phyloP scores from a whole-genome alignment of 2,797 vertebrate genomes.

The Gallirallus australis region DNA sequence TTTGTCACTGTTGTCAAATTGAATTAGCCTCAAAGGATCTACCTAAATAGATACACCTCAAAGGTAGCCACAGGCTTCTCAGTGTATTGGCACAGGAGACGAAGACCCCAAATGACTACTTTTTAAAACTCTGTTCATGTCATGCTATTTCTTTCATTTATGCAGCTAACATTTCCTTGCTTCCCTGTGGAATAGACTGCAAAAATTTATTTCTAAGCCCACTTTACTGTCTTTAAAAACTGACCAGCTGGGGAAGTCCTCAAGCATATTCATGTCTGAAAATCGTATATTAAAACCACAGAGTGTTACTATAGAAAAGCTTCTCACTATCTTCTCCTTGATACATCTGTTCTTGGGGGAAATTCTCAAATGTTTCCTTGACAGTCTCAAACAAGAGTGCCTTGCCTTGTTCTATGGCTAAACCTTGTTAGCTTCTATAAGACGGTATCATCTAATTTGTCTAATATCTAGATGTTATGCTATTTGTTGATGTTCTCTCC shows the following conservation, averaged over 20 bases:
- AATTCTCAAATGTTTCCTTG: not conserved
- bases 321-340: not conserved
- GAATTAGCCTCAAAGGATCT: not conserved
- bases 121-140: too few species aligned
- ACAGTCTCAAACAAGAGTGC: not conserved
- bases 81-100: not conserved
- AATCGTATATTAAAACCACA: not conserved
- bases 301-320: not conserved
- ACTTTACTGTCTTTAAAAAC: not conserved
- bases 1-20: not conserved
- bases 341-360: not conserved
- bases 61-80: not conserved
- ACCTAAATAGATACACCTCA: not conserved
- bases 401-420: not conserved
- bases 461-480: not conserved
- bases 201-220: not conserved
- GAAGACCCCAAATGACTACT: not conserved
- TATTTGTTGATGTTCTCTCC: not conserved
- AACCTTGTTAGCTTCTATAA: not conserved
- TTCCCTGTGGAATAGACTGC: not conserved
- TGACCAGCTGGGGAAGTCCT: not conserved
- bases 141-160: not conserved
- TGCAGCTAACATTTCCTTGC: not conserved
- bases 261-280: not conserved
- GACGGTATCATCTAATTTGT: not conserved